A percentile compares a stretch with the other conserved stretches of the same genome.
Evolutionary conservation across 2,113 vertebrate species (phyloP).

Genomic region (Pterocles orientalis): DNA sequence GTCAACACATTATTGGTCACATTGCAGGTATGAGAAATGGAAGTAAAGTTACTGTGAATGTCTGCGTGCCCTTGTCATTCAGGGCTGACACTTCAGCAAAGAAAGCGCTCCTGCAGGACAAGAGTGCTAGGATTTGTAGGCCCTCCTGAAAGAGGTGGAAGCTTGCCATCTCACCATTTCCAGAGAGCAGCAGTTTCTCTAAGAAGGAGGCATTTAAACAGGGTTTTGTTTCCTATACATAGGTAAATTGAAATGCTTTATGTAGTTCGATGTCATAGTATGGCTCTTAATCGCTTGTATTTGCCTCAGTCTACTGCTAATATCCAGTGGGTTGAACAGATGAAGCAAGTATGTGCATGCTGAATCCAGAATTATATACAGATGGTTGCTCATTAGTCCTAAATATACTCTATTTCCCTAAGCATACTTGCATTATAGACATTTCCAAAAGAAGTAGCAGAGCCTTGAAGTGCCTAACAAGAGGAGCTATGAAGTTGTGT

Average conservation of each 20-base stretch:
- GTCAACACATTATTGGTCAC: not conserved
- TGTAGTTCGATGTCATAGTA: not conserved
- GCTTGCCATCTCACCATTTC: not conserved
- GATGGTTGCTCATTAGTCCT: conserved; percentile 19
- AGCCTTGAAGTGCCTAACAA: not conserved
- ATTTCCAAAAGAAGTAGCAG: not conserved
- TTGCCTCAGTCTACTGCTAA: conserved; percentile 32
- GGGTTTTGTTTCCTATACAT: not conserved
- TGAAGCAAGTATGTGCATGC: conserved; percentile 36
- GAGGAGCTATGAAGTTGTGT: not conserved
- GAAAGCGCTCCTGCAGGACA: conserved; percentile 48
- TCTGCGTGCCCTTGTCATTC: not conserved
- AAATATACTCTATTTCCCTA: conserved; percentile 24
- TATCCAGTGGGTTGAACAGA: not conserved
- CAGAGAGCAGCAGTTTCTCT: not conserved
- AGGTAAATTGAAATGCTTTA: conserved; percentile 32
- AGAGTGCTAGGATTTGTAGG: conserved; percentile 5
- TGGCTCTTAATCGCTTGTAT: not conserved
- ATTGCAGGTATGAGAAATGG: not conserved
- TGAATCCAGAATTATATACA: conserved; percentile 32
- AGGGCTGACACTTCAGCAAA: conserved; percentile 4
- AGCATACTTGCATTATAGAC: not conserved
- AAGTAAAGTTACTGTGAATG: conserved; percentile 33
- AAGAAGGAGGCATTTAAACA: not conserved
- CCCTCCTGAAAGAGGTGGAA: not conserved